Percentiles rank a stretch among this genome's conserved stretches.
phyloP scores from a whole-genome alignment of 2,888 invertebrate species.

The Augochlorella aurata region DNA sequence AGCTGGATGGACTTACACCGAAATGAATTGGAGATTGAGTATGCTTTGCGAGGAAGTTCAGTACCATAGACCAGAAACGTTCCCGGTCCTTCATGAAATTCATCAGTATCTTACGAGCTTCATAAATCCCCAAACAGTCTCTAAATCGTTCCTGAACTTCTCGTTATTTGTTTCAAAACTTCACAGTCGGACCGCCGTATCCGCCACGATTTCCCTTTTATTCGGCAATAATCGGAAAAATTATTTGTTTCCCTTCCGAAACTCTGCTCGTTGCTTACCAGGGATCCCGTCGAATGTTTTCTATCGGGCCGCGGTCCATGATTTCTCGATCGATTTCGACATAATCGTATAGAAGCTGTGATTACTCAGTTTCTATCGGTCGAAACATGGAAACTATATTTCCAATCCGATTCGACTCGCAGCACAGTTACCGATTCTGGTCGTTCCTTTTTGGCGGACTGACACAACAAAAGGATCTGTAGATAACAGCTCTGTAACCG shows the following conservation, averaged over 20 bases:
- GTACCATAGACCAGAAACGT: conserved; percentile 28
- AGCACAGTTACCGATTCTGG: conserved; percentile 28
- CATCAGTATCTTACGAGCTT: conserved; percentile 49
- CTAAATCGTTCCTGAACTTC: conserved; percentile 39
- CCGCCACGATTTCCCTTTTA: conserved; percentile 23
- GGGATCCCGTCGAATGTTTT: not conserved
- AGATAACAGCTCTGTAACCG: not conserved
- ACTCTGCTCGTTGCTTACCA: not conserved
- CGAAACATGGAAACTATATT: conserved; percentile 38
- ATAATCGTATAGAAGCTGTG: conserved; percentile 41
- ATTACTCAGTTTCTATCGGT: conserved; percentile 36
- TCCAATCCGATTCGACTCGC: conserved; percentile 31
- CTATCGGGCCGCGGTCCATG: not conserved
- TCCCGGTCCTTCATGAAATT: conserved; percentile 55
- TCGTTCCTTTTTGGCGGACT: conserved; percentile 43
- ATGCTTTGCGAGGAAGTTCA: conserved; percentile 46
- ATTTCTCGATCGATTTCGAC: conserved; percentile 30
- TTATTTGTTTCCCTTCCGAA: conserved; percentile 19
- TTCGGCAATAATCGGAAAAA: conserved; percentile 46
- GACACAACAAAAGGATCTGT: conserved; percentile 9
- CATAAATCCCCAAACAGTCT: conserved; percentile 54
- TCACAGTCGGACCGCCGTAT: conserved; percentile 26
- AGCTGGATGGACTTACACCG: conserved; percentile 62
- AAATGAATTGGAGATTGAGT: conserved; percentile 66
- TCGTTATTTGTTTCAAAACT: conserved; percentile 55